Evolutionary conservation across 2,888 invertebrate species (phyloP), one percentile per base, ranked within the genome.

Genomic region (Caenorhabditis zanzibari): DNA sequence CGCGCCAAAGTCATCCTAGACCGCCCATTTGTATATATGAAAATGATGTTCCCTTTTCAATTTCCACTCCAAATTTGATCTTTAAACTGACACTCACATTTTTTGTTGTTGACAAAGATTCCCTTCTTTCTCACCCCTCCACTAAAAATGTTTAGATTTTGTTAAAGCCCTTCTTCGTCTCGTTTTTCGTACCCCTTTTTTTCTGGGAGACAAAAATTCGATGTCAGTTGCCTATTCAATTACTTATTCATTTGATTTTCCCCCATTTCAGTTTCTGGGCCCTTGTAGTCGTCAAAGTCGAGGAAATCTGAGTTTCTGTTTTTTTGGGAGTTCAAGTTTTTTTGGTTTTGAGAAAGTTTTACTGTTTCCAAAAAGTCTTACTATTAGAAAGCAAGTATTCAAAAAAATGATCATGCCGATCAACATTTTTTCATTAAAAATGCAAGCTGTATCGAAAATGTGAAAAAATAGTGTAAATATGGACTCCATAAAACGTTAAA

Each of bases 241-340:
- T 79, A 71, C 71, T 71, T 79, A 79, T 79, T 79, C 79, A 79
- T 79, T 79, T 64, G 71, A 79, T 71, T 68, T 76, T 22, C 14
- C 14, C 28, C n/a, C n/a, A n/a, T n/a, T 49, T 69, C 69, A 22
- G 28, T 59, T 6, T 22, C 28, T 4, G 19, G 47, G 22, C 19
- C 7, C 19, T 47, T 71, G 35, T 68, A 68, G 54, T 52, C 38
- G 35, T 68, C n/a, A 68, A 54, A 68, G 54, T 63, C 28, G 47
- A 66, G 26, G 24, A 54, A 26, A 26, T 6, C 19, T 24, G 3
- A 26, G 22, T 26, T 26, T 26, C 24, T 12, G 49, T 19, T 49
- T 49, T 22, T 6, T 2, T 19, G 5, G 32, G 32, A 32, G 32
- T 32, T 32, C 32, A 38, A 12, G 2, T 12, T 38, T 2, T 38